A percentile compares a stretch with the other conserved stretches of the same genome.
Evolutionary conservation across 2,888 invertebrate genomes (phyloP).

Genomic region (Cremastinae sp.): DNA sequence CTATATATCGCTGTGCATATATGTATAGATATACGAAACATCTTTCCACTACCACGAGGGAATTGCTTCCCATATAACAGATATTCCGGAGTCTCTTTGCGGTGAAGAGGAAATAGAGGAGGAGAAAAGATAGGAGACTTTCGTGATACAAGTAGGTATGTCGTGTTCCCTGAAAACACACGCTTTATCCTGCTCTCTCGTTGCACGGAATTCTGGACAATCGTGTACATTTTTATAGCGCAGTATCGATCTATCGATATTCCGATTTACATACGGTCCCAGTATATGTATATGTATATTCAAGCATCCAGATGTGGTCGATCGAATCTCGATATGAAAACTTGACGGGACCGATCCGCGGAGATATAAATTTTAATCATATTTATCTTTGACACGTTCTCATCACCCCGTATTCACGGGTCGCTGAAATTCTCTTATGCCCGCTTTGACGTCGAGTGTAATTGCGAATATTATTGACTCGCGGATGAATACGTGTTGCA

Average conservation of each 20-base stretch:
- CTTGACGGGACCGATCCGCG: background rate
- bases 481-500: constrained; percentile 43
- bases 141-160: background rate
- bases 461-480: constrained; percentile 39
- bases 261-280: background rate
- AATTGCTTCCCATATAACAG: constrained; percentile 51
- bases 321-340: constrained; percentile 13
- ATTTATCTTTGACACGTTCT: constrained; percentile 68
- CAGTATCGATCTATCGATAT: background rate
- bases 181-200: background rate
- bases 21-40: constrained; percentile 58
- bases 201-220: too few species aligned
- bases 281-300: background rate
- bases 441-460: constrained; percentile 58
- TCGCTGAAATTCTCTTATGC: constrained; percentile 66
- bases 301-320: background rate
- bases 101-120: constrained; percentile 37
- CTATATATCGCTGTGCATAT: too few species aligned
- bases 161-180: background rate
- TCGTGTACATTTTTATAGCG: too few species aligned
- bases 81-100: constrained; percentile 35
- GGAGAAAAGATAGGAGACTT: constrained; percentile 30
- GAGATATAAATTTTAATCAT: constrained; percentile 67
- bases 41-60: constrained; percentile 51
- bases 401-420: constrained; percentile 29